Base-by-base conservation (phyloP, 2,113 vertebrate species). In the Misgurnus anguillicaudatus region DNA sequence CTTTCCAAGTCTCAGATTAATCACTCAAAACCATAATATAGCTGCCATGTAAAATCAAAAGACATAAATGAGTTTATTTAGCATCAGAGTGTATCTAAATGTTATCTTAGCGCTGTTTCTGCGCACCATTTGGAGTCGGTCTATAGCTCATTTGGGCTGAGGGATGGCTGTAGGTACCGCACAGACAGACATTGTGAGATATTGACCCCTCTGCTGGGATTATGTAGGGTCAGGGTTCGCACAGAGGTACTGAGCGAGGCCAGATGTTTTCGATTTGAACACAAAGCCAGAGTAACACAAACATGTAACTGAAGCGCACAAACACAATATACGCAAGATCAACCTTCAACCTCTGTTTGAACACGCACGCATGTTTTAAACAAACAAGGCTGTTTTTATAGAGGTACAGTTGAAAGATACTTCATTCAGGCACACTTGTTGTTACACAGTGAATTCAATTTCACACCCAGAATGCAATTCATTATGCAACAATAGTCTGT, bases 201-300 rank as follows among this genome's bases (percentile, higher is more conserved):
- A 65, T 47, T 70, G 62, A 87, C 82, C 77, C 60, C 69, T 75
- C 81, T 80, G 66, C 74, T 61, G 79, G 16, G 81, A 81, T 85
- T 86, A 85, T 61, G n/a, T 79, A 41, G 48, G 24, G 85, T 79
- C 80, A 77, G 73, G 84, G 88, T 89, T 90, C 88, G 90, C 39
- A 41, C 17, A 17, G 70, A 81, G 87, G 87, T 83, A 87, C 83
- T 78, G 74, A 77, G 85, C 89, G 86, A 82, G 86, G 84, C 89
- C 91, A 93, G 91, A 89, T 92, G 91, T 85, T 90, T 88, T 85
- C 85, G 77, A 91, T 92, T 91, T 90, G 85, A 83, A 83, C 83
- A 81, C 82, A 81, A 88, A 79, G 81, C 78, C 47, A 83, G 80
- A 86, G 83, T 79, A 78, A 86, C 78, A 90, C 86, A 91, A 89